Base-by-base conservation (phyloP, 2,113 vertebrate genomes). In the Epinephelus moara region DNA sequence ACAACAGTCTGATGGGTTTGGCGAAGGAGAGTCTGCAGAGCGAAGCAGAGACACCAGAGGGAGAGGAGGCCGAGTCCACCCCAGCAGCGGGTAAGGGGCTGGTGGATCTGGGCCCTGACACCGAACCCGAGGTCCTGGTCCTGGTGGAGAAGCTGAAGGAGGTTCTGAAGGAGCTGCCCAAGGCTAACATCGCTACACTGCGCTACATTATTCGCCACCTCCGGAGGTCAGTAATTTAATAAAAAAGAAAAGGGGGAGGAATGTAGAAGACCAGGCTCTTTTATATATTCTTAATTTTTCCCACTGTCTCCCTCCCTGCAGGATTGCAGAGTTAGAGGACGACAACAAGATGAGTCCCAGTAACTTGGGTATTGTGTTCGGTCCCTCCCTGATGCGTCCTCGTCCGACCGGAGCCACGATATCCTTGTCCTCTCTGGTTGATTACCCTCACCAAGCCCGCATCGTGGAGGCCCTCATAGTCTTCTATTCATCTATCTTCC, bases 301-400 rank as follows among this genome's bases (percentile, higher is more conserved):
- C 3, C 14, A 25, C 14, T 68, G 15, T 30, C 55, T 1, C 73
- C 4, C 17, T 64, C 23, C 2, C 40, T 27, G n/a, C 91, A 99
- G 98, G 94, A 97, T 99, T 4, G 96, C 97, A 71, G 97, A 97
- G 76, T 92, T 97, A 33, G 98, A 99, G 21, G 92, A 97, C n/a
- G 96, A 97, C 7, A 99, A 99, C 93, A 99, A 99, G 91, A 99
- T 99, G 98, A 98, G 96, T 55, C 95, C 98, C 0, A 96, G 96
- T 88, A 99, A 99, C 93, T 89, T 99, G 82, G 98, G 98, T 68
- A 99, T 99, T 0, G 97, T 99, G 60, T 99, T 99, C 0, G 98
- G 98, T 4, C 98, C 98, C 0, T 98, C 98, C 0, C 91, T 99
- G 91, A 97, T 99, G 95, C 96, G 98, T 0, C 98, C 98, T 0